A percentile compares a stretch with the other conserved stretches of the same genome.
These are phyloP conservation scores for Drosophila lutescens DNA, from an alignment of 2,888 invertebrate species.

Conservation along the genomic window DNA sequence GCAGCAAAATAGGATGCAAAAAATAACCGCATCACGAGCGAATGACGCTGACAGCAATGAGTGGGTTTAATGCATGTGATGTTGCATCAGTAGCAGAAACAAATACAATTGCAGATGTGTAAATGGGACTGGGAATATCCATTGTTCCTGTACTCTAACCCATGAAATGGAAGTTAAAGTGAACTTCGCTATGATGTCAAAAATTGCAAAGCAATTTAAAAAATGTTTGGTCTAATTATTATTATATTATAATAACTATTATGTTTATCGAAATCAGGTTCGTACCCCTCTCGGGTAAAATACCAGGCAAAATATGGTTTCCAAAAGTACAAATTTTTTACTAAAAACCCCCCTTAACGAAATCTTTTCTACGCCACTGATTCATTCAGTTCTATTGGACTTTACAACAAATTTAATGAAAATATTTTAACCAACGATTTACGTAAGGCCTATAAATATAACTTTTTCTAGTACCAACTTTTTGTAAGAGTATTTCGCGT, in stretches of 20 bases:
- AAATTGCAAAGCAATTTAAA: background rate
- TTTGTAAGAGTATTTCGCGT: background rate
- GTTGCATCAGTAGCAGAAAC: slow-evolving; percentile 50
- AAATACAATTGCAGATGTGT: slow-evolving; percentile 23
- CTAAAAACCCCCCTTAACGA: too few relatives aligned
- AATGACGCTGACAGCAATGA: slow-evolving; percentile 75
- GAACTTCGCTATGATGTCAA: background rate
- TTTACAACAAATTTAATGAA: too few relatives aligned
- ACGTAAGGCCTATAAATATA: too few relatives aligned
- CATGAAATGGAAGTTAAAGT: background rate
- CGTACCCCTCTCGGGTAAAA: too few relatives aligned
- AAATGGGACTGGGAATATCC: background rate
- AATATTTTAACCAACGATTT: too few relatives aligned
- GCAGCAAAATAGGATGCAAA: slow-evolving; percentile 24
- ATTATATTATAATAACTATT: too few relatives aligned
- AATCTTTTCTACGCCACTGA: too few relatives aligned
- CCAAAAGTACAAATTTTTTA: too few relatives aligned
- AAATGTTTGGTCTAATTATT: too few relatives aligned
- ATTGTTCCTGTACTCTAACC: background rate
- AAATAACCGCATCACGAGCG: slow-evolving; percentile 49
- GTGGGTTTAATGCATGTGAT: slow-evolving; percentile 76
- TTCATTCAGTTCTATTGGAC: too few relatives aligned
- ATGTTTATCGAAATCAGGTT: too few relatives aligned
- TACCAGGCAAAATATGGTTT: too few relatives aligned
- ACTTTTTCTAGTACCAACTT: background rate